Base-by-base conservation (phyloP, 2,113 vertebrate species). In the Eurystomus gularis region DNA sequence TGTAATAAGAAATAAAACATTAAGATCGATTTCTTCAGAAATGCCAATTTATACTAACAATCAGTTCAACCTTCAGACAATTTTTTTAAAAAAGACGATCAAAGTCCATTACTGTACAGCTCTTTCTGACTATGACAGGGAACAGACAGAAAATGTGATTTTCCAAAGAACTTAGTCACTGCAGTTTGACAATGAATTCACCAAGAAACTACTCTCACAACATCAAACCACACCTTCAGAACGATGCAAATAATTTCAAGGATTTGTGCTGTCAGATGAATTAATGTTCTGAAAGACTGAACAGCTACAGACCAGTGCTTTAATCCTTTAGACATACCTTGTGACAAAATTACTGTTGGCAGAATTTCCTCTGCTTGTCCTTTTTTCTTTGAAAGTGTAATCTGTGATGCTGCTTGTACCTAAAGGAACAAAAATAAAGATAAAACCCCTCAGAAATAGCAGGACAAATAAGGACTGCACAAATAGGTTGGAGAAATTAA, bases 331-430 rank as follows among this genome's bases (percentile, higher is more conserved):
- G 39, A 97, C 93, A 2, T 98, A 97, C 98, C 96, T 72, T 94
- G 58, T 39, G 83, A 69, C 7, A 83, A 85, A 91, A 76, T 16
- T 42, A 9, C 42, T 28, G 52, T 26, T 8, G 75, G 61, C 6
- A 81, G 83, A 8, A 61, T 55, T 26, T 98, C 97, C 73, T 98
- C 98, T 42, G 9, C 26, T 25, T 96, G 96, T 9, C 60, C 6
- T 93, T 97, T 98, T 94, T 97, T 98, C 89, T 91, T 98, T 57
- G 93, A 69, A 84, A 85, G 39, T 35, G 81, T 78, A 37, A 61
- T 28, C 16, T 19, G 75, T 85, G 79, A 71, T 35, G 46, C 2
- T 39, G 68, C 21, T 24, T 54, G 68, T 12, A 87, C 64, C 98
- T 98, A 88, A 61, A 82, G 26, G 39, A 95, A 86, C 8, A 68